Base-by-base conservation (phyloP, 2,797 vertebrate genomes). In the Lacerta viridis region DNA sequence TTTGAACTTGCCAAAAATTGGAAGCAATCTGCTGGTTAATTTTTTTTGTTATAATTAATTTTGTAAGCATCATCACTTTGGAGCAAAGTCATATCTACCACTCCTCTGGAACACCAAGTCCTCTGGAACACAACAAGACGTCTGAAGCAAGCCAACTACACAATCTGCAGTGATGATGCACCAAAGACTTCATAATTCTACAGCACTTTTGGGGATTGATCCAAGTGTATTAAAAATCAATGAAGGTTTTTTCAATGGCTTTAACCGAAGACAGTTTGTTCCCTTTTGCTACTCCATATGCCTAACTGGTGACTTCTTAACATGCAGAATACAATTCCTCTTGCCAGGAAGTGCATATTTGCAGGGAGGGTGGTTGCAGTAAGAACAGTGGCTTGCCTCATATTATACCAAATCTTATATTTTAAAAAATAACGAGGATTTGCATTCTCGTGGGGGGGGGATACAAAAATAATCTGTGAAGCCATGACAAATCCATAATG, bases 381-480 rank as follows among this genome's bases (percentile, higher is more conserved):
- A 55, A 78, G 18, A 41, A 39, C 46, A 5, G 5, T 80, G 59
- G 29, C 64, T 74, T 64, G 50, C 50, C 39, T 74, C 0, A 80
- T 79, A 43, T 1, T 71, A 5, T 88, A 5, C 15, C n/a, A 2
- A 2, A 80, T 36, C 64, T 86, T 85, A 61, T 33, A 46, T 75
- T 79, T 84, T 77, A 64, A 74, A 82, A 83, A 84, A 77, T 29
- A 27, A n/a, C 59, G 84, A 50, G 74, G 80, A 84, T n/a, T 83
- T 75, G 39, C 64, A n/a, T 89, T 86, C 33, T 92, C 85, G 6
- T 85, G 39, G 50, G 80, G 29, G 90, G 66, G 13, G 88, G 55
- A 86, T n/a, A 82, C 39, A 36, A 71, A 88, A 91, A 79, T 27
- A 89, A 27, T 75, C 20, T 76, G n/a, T 27, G 61, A 2, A 1